Percentiles rank a stretch among this genome's conserved stretches.
Conservation (phyloP, 2,888 invertebrate genomes). For the Euzophera pinguis region DNA sequence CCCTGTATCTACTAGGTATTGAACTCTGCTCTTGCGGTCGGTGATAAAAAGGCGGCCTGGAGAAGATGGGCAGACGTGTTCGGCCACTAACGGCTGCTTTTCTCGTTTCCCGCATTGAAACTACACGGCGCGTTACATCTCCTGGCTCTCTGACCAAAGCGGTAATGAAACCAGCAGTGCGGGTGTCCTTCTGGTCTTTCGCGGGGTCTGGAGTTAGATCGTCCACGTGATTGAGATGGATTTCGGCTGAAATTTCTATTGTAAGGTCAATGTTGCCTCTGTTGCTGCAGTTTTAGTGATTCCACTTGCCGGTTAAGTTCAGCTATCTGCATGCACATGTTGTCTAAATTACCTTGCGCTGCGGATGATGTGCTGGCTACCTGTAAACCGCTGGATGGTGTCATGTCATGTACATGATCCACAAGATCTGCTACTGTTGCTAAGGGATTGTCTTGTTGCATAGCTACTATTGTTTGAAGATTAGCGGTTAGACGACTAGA, state of each 20-base stretch:
- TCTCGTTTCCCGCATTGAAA: constrained; percentile 19
- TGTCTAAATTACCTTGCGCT: too few species aligned
- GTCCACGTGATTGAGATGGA: too few species aligned
- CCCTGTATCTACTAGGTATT: constrained; percentile 17
- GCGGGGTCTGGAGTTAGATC: neutral
- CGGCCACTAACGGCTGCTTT: constrained; percentile 20
- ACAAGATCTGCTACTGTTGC: constrained; percentile 16
- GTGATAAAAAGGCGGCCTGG: constrained; percentile 19
- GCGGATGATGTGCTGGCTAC: too few species aligned
- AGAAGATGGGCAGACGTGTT: constrained; percentile 12
- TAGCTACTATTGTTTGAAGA: constrained; percentile 16
- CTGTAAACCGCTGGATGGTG: constrained; percentile 3
- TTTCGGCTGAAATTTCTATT: too few species aligned
- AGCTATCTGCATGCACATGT: too few species aligned
- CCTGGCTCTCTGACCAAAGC: constrained; percentile 12
- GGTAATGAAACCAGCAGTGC: constrained; percentile 24
- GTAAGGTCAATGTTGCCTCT: too few species aligned
- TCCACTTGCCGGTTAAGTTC: too few species aligned
- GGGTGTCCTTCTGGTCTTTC: constrained; percentile 11
- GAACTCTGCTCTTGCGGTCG: constrained; percentile 15
- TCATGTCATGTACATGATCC: constrained; percentile 16
- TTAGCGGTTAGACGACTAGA: constrained; percentile 16
- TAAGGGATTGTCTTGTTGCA: constrained; percentile 7
- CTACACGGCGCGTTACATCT: constrained; percentile 19
- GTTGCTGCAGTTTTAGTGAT: too few species aligned